Evolutionary conservation across 2,113 vertebrate species (phyloP).

Genomic region (Colaptes auratus): DNA sequence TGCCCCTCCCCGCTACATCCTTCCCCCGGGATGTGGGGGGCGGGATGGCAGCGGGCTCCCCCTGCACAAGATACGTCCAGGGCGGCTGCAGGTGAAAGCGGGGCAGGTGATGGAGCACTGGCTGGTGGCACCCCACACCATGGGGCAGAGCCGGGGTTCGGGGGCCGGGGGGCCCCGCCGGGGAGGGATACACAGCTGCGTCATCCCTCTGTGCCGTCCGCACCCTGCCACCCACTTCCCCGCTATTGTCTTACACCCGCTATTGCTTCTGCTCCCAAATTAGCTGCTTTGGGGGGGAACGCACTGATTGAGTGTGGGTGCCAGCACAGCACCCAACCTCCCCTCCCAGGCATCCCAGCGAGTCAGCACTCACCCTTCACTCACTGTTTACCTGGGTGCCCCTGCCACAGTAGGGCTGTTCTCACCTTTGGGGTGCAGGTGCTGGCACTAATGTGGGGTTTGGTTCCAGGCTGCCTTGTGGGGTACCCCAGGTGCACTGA

Average conservation of each 20-base stretch:
- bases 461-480: not conserved
- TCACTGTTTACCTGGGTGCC: not conserved
- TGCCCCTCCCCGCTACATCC: not conserved
- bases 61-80: not conserved
- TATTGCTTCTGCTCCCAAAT: slow-evolving; percentile 57
- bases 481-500: rapidly evolving
- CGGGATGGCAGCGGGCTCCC: not conserved
- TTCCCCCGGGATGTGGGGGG: not conserved
- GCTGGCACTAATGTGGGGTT: not conserved
- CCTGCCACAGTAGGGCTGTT: rapidly evolving
- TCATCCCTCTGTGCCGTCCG: slow-evolving; percentile 46
- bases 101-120: not conserved
- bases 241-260: slow-evolving; percentile 52
- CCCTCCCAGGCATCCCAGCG: not conserved
- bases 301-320: not conserved
- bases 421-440: not conserved
- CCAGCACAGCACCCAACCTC: not conserved
- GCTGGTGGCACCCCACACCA: not conserved
- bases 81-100: not conserved
- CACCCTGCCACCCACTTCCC: slow-evolving; percentile 56
- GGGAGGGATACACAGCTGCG: slow-evolving; percentile 16
- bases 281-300: not conserved
- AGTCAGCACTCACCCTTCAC: not conserved
- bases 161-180: not conserved
- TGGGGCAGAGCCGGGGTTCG: not conserved